Conservation (phyloP, 2,113 vertebrate species). For the Eretmodus cyanostictus region DNA sequence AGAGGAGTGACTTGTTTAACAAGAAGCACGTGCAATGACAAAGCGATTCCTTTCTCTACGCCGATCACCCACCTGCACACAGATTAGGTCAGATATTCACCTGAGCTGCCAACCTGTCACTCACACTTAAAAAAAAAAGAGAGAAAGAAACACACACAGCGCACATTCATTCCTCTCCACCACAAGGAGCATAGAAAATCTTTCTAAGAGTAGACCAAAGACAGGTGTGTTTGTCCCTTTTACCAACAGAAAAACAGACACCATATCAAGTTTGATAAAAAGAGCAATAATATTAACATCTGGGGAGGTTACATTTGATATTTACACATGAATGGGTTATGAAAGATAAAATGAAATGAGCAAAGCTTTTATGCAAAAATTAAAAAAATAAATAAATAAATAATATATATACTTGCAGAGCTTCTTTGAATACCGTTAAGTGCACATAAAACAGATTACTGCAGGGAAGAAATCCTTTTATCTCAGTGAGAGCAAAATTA, state of each 20-base stretch:
- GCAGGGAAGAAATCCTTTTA: background rate
- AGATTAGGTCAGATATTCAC: constrained; percentile 70
- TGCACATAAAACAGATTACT: background rate
- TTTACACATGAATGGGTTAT: background rate
- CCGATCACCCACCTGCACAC: constrained; percentile 65
- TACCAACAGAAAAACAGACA: background rate
- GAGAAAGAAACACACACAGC: constrained; percentile 28
- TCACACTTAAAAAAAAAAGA: constrained; percentile 44
- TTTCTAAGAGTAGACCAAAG: constrained; percentile 4
- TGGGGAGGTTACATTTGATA: background rate
- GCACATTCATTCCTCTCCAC: constrained; percentile 39
- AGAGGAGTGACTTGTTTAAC: constrained; percentile 67
- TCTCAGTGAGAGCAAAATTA: background rate
- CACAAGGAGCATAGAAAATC: constrained; percentile 6
- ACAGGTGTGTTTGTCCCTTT: background rate
- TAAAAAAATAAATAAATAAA: background rate
- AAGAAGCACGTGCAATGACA: constrained; percentile 70
- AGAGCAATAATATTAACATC: background rate
- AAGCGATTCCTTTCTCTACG: constrained; percentile 59
- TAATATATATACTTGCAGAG: background rate
- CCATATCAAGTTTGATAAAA: background rate
- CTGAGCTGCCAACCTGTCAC: constrained; percentile 67
- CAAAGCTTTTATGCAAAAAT: background rate
- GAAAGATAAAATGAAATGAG: background rate
- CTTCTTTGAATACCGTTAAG: background rate